Percentiles rank a stretch among this genome's conserved stretches.
Conservation (phyloP, 1,140 invertebrate genomes). For the Plodia interpunctella region DNA sequence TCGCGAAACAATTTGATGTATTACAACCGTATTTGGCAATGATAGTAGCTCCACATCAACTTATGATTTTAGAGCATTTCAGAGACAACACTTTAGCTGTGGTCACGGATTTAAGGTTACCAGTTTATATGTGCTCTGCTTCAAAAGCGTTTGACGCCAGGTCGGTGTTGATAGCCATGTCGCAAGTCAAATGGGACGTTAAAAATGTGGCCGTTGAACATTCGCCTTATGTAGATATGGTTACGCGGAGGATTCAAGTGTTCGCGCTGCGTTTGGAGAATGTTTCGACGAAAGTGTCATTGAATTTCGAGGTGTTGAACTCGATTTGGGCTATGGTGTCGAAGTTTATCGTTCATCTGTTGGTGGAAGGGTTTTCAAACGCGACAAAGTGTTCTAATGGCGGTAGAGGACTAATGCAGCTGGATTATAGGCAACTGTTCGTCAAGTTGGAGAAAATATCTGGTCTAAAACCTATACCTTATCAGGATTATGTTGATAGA, state of each 20-base stretch:
- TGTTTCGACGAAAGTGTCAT: conserved; percentile 80
- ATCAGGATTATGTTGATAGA: conserved; percentile 92
- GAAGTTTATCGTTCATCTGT: conserved; percentile 87
- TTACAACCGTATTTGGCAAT: conserved; percentile 90
- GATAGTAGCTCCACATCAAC: conserved; percentile 80
- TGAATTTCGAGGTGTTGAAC: conserved; percentile 83
- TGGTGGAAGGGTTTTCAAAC: conserved; percentile 96
- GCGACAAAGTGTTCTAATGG: conserved; percentile 97
- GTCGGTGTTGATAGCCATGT: conserved; percentile 89
- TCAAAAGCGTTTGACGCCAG: conserved; percentile 88
- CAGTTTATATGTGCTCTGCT: conserved; percentile 91
- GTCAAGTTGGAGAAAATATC: conserved; percentile 94
- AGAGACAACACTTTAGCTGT: conserved; percentile 85
- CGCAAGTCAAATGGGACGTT: conserved; percentile 96
- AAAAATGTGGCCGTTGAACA: conserved; percentile 97
- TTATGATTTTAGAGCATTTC: conserved; percentile 86
- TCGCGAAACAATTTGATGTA: conserved; percentile 90
- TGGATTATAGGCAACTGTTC: conserved; percentile 97
- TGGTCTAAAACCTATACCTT: conserved; percentile 88
- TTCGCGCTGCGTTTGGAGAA: conserved; percentile 87
- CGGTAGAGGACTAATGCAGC: conserved; percentile 96
- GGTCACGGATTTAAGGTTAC: conserved; percentile 85
- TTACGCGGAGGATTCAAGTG: conserved; percentile 87
- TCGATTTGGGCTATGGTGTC: conserved; percentile 93
- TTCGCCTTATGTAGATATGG: conserved; percentile 89